These are phyloP conservation scores for Enteromius unitaeniatus DNA, from an alignment of 2,797 vertebrate species.

Conservation along the genomic window DNA sequence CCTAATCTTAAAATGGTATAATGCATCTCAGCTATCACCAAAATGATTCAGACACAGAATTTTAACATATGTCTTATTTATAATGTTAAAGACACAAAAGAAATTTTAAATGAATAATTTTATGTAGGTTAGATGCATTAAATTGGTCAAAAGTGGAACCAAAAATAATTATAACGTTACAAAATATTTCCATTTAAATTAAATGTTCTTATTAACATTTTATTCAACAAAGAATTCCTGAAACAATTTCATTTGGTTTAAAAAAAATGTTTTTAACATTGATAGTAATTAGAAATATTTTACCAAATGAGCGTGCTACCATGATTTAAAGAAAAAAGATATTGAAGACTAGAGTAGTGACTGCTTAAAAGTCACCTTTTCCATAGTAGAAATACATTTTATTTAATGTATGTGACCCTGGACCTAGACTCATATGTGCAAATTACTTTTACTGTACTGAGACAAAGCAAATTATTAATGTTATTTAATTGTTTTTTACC, in stretches of 20 bases:
- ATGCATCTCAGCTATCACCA: not conserved
- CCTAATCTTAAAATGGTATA: slow-evolving; percentile 80
- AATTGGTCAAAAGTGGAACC: too few species aligned
- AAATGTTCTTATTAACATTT: not conserved
- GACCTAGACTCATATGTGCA: too few species aligned
- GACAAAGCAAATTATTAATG: not conserved
- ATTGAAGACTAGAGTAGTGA: not conserved
- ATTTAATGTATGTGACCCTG: not conserved
- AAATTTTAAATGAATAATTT: not conserved
- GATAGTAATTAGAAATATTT: not conserved
- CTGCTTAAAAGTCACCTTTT: not conserved
- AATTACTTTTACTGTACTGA: not conserved
- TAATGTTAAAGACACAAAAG: not conserved
- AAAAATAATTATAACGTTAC: not conserved
- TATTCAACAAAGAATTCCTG: not conserved
- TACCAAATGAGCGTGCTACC: not conserved
- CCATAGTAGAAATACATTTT: not conserved
- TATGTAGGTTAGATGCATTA: not conserved
- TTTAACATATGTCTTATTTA: not conserved
- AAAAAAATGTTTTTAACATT: too few species aligned
- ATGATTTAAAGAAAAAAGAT: not conserved
- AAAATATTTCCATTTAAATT: not conserved
- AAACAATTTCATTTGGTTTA: not conserved
- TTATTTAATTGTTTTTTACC: not conserved
- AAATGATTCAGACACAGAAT: not conserved